These are phyloP conservation scores for Patiria pectinifera DNA, from an alignment of 53 echinoderm and acorn worm species.

Conservation along the genomic window DNA sequence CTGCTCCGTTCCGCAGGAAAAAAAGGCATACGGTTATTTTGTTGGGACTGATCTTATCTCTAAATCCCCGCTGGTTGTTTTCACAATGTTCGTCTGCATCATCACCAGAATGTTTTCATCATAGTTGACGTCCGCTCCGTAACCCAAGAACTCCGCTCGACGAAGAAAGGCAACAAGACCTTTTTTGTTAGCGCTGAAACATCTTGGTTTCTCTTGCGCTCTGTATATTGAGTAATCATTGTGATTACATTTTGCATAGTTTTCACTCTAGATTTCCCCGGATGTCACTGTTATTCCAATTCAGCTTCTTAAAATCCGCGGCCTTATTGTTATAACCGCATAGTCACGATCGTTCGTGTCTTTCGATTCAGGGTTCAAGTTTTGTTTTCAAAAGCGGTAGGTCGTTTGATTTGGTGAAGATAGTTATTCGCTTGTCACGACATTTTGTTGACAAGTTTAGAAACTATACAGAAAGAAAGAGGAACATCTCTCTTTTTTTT, in stretches of 20 bases:
- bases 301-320: neutral
- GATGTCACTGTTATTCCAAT: neutral
- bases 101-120: neutral
- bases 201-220: neutral
- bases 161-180: neutral
- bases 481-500: too few species aligned
- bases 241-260: neutral
- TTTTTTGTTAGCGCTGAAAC: neutral
- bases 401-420: neutral
- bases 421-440: too few species aligned
- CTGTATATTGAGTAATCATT: neutral
- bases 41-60: neutral
- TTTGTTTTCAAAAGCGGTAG: neutral
- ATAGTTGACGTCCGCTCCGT: neutral
- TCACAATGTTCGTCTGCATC: neutral
- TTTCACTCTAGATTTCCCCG: neutral
- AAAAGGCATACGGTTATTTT: neutral
- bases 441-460: too few species aligned
- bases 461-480: too few species aligned
- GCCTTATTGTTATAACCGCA: neutral
- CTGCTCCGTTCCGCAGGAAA: too few species aligned
- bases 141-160: neutral
- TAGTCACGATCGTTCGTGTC: neutral
- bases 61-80: neutral
- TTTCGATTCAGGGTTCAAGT: neutral